phyloP scores from a whole-genome alignment of 92 coral and sea anemone species.

The Zoanthus sociatus region DNA sequence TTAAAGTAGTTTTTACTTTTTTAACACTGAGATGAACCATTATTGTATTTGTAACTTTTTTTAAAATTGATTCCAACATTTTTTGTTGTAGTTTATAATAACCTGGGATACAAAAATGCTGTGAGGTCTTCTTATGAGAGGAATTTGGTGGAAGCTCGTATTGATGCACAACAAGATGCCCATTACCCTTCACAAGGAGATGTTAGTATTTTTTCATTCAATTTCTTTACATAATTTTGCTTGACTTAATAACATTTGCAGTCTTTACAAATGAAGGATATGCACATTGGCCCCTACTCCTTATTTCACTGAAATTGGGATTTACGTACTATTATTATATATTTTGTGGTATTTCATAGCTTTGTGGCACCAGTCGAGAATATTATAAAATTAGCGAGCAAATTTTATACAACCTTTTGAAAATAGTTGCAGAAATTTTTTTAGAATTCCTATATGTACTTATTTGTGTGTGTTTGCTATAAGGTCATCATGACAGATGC shows the following conservation, averaged over 20 bases:
- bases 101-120: constrained; percentile 42
- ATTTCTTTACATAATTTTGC: neutral
- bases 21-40: constrained; percentile 11
- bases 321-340: neutral
- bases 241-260: neutral
- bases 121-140: constrained; percentile 4
- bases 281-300: neutral
- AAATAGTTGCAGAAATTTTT: no score
- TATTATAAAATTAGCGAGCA: no score
- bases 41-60: neutral
- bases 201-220: constrained; percentile 25
- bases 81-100: constrained; percentile 8
- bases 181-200: constrained; percentile 8
- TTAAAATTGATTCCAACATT: neutral
- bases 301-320: neutral
- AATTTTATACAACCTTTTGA: no score
- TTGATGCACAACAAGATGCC: constrained; percentile 39
- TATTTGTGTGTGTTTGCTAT: neutral
- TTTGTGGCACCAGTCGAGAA: neutral
- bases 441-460: no score
- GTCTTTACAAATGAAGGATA: neutral
- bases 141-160: constrained; percentile 19
- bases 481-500: constrained; percentile 49
- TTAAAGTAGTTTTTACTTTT: no score
- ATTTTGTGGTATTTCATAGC: neutral